phyloP scores from a whole-genome alignment of 2,888 invertebrate genomes.

The Anagyrus pseudococci region DNA sequence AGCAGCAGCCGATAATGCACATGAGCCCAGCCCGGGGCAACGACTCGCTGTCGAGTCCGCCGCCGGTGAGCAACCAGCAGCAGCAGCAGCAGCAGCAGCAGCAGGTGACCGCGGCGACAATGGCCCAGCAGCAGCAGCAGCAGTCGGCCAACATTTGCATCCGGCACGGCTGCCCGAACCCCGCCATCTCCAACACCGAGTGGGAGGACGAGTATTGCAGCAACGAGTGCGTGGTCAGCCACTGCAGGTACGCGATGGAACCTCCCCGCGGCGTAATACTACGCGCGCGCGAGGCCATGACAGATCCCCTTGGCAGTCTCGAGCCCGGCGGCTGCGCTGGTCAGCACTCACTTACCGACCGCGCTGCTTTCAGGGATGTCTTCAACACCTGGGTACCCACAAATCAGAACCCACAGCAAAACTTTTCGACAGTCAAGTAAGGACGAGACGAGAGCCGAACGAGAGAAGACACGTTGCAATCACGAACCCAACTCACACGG shows the following conservation, averaged over 20 bases:
- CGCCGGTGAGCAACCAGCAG: slow-evolving; percentile 43
- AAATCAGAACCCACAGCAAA: slow-evolving; percentile 80
- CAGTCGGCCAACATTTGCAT: slow-evolving; percentile 70
- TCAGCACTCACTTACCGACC: no score
- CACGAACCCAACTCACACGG: no score
- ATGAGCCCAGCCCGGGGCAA: slow-evolving; percentile 56
- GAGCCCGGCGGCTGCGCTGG: no score
- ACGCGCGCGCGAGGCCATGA: no score
- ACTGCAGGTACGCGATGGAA: slow-evolving; percentile 90
- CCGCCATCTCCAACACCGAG: slow-evolving; percentile 88
- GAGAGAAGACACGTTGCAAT: slow-evolving; percentile 13
- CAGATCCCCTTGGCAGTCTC: no score
- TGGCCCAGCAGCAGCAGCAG: slow-evolving; percentile 44
- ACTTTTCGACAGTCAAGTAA: slow-evolving; percentile 83
- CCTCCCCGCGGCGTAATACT: no score
- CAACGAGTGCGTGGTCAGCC: slow-evolving; percentile 95
- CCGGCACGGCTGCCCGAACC: slow-evolving; percentile 89
- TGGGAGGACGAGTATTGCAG: slow-evolving; percentile 98
- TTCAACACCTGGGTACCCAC: slow-evolving; percentile 89
- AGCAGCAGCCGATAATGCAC: slow-evolving; percentile 59
- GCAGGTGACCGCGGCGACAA: slow-evolving; percentile 36
- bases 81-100: slow-evolving; percentile 43
- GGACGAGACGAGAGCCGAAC: slow-evolving; percentile 3
- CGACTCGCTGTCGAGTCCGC: slow-evolving; percentile 53
- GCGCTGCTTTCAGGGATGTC: slow-evolving; percentile 78